Conservation (phyloP, 2,888 invertebrate genomes). For the Nephrotoma guestfalica region DNA sequence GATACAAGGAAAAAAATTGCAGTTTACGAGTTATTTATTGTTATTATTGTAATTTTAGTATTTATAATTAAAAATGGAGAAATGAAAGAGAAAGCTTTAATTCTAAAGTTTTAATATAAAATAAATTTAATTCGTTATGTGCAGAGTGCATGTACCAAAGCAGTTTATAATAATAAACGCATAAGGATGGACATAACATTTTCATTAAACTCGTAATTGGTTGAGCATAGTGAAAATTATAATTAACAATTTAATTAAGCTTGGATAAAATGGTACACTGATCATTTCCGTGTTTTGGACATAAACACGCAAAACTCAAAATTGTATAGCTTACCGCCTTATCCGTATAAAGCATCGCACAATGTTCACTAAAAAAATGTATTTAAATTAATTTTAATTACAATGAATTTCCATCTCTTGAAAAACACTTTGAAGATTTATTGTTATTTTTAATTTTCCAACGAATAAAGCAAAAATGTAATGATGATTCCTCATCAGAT, state of each 20-base stretch:
- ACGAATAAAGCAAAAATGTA: neutral
- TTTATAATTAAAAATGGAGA: neutral
- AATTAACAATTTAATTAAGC: neutral
- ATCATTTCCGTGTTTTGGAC: neutral
- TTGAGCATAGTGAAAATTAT: neutral
- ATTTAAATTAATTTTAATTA: neutral
- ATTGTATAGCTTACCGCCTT: neutral
- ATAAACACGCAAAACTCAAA: neutral
- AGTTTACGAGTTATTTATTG: neutral
- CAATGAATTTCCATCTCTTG: neutral
- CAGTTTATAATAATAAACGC: neutral
- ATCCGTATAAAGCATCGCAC: no score
- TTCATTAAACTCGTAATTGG: neutral
- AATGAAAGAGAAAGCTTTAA: neutral
- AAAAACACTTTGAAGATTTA: neutral
- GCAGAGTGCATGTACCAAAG: neutral
- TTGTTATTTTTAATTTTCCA: neutral
- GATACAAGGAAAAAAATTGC: neutral
- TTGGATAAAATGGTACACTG: neutral
- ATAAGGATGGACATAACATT: neutral
- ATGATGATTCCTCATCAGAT: neutral
- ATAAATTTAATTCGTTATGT: neutral
- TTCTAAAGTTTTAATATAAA: neutral
- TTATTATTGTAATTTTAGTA: neutral
- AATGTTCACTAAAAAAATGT: neutral